phyloP scores from a whole-genome alignment of 2,888 invertebrate species.

The Drosophila pseudotalamancana region DNA sequence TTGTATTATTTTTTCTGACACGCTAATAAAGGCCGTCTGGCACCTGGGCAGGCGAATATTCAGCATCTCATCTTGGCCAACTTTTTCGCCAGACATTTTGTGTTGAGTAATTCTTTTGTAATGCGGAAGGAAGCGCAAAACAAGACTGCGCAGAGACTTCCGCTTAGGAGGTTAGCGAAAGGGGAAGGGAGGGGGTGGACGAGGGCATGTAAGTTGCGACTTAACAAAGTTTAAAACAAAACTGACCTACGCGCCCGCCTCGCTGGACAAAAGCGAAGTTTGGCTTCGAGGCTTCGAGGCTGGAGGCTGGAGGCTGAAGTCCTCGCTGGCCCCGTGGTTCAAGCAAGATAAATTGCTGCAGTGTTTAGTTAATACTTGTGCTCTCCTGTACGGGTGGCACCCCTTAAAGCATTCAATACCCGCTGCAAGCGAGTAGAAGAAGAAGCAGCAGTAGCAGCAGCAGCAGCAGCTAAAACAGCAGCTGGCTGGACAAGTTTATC shows the following conservation, averaged over 20 bases:
- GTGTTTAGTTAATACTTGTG: constrained; percentile 77
- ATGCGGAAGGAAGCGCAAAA: constrained; percentile 75
- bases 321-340: constrained; percentile 1
- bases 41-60: constrained; percentile 42
- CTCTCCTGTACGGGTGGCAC: constrained; percentile 22
- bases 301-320: background rate
- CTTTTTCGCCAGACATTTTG: constrained; percentile 69
- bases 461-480: constrained; percentile 44
- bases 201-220: constrained; percentile 26
- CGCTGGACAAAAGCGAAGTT: constrained; percentile 17
- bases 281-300: constrained; percentile 13
- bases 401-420: constrained; percentile 47
- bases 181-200: background rate
- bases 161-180: constrained; percentile 13
- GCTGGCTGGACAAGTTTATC: constrained; percentile 78
- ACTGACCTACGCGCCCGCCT: constrained; percentile 66
- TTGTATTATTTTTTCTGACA: constrained; percentile 11
- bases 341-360: constrained; percentile 76
- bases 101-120: constrained; percentile 78
- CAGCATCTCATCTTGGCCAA: constrained; percentile 43
- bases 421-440: constrained; percentile 26
- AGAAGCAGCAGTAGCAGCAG: background rate
- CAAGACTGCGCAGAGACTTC: constrained; percentile 67
- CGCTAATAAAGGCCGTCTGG: constrained; percentile 38
- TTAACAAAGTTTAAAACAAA: constrained; percentile 70